Conservation (phyloP, 2,888 invertebrate species). For the Spilarctia lutea region DNA sequence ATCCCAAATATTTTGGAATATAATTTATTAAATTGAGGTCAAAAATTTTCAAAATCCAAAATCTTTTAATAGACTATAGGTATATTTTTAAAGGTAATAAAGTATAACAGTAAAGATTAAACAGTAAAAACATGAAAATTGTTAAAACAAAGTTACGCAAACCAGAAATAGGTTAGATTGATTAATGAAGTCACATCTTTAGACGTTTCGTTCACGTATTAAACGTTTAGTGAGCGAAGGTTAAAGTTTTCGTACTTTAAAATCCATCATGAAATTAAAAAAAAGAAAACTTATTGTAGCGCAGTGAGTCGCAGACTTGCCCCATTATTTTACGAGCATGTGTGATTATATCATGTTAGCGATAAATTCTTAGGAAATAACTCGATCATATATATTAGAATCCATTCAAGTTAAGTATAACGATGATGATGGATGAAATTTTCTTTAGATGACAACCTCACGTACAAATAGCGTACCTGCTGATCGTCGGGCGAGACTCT, state of each 20-base stretch:
- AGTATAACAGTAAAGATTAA: no score
- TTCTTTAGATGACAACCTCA: neutral
- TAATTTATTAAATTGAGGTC: no score
- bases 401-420: neutral
- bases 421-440: neutral
- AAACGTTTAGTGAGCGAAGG: neutral
- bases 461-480: no score
- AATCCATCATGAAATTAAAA: neutral
- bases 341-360: neutral
- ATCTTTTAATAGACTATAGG: no score
- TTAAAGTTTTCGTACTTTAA: neutral
- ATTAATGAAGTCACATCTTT: slow-evolving; percentile 37
- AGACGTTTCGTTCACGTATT: neutral
- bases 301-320: no score
- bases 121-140: slow-evolving; percentile 36
- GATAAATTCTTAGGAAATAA: neutral
- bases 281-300: no score
- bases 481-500: no score
- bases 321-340: neutral
- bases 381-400: neutral
- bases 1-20: no score
- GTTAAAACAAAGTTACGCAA: slow-evolving; percentile 40
- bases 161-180: slow-evolving; percentile 40
- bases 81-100: no score
- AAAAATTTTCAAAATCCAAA: no score